Percentiles rank a stretch among this genome's conserved stretches.
phyloP scores from a whole-genome alignment of 2,113 vertebrate genomes.

The Muntiacus reevesi region DNA sequence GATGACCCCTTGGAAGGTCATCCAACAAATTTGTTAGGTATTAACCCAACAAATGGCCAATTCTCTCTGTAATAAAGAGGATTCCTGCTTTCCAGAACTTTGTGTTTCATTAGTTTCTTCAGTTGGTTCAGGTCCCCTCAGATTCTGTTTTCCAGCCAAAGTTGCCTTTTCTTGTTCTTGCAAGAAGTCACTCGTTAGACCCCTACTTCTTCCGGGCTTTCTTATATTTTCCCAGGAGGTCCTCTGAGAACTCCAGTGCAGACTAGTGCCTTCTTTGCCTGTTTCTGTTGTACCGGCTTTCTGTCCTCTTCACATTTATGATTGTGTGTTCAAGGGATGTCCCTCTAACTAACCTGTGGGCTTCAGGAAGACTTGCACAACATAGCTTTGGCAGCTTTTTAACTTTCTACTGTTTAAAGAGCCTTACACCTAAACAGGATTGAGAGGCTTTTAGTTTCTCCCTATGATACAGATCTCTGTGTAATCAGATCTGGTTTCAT shows the following conservation, averaged over 20 bases:
- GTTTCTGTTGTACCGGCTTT: neutral
- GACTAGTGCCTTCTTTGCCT: neutral
- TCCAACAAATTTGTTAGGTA: neutral
- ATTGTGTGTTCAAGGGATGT: neutral
- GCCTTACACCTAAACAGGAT: neutral
- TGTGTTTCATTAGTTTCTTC: neutral
- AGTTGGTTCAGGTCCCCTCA: neutral
- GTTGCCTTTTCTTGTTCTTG: neutral
- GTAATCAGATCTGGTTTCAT: neutral
- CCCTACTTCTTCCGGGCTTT: fast-evolving
- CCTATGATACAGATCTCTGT: neutral
- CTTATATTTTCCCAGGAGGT: neutral
- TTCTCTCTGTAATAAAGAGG: neutral
- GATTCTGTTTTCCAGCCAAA: neutral
- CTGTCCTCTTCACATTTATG: neutral
- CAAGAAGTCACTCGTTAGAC: neutral
- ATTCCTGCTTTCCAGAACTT: neutral
- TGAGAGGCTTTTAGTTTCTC: neutral
- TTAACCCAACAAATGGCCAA: neutral
- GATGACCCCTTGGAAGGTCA: neutral
- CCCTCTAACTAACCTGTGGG: neutral
- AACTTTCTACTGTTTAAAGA: neutral
- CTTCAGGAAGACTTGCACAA: neutral
- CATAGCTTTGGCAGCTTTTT: neutral
- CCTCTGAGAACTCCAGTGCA: neutral